Evolutionary conservation across 2,888 invertebrate genomes (phyloP).

Genomic region (Catocala fraxini): DNA sequence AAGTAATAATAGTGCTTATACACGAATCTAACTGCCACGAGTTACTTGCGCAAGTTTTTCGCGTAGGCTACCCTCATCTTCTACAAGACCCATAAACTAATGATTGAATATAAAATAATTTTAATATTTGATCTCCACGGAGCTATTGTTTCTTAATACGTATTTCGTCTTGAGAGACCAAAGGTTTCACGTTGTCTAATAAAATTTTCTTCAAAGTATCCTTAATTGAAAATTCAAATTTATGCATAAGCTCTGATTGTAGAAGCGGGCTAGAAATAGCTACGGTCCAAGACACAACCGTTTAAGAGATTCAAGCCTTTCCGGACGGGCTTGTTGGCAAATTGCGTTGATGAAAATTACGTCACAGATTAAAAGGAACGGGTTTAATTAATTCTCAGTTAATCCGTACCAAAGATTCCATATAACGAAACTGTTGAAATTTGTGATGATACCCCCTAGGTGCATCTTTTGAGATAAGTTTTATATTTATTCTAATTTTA

Average conservation of each 20-base stretch:
- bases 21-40: no score
- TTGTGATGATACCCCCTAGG: constrained; percentile 1
- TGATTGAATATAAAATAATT: background rate
- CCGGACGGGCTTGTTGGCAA: constrained; percentile 68
- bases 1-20: no score
- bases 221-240: constrained; percentile 88
- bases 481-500: background rate
- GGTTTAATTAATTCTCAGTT: constrained; percentile 66
- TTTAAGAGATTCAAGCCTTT: constrained; percentile 77
- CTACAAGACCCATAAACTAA: no score
- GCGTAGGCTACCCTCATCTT: no score
- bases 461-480: constrained; percentile 3
- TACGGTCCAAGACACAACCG: constrained; percentile 64
- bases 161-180: constrained; percentile 83
- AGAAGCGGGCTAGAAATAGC: constrained; percentile 65
- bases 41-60: no score
- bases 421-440: constrained; percentile 7
- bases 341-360: constrained; percentile 79
- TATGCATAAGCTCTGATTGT: constrained; percentile 88
- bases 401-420: constrained; percentile 52
- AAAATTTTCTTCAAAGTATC: constrained; percentile 86
- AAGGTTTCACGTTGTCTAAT: constrained; percentile 86
- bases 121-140: constrained; percentile 47
- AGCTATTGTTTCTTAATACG: constrained; percentile 68
- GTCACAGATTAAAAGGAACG: constrained; percentile 69